These are phyloP conservation scores for human DNA, from an alignment of 2,113 vertebrate species.

Conservation along the genomic window DNA sequence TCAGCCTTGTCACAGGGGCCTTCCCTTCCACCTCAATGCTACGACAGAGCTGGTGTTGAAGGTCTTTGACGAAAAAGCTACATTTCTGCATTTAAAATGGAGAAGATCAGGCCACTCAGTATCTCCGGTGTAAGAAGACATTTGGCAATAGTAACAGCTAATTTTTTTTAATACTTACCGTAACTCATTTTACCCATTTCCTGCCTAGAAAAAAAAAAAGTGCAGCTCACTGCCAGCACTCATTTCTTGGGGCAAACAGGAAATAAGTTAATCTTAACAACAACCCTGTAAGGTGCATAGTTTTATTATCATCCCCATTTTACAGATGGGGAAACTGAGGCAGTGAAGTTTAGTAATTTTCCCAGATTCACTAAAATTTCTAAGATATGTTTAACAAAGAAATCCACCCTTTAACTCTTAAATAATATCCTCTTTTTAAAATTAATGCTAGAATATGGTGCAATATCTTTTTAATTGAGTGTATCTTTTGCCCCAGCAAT, in stretches of 20 bases:
- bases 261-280: background rate
- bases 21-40: rapidly evolving
- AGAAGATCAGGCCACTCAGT: background rate
- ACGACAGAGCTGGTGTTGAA: rapidly evolving
- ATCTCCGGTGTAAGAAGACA: background rate
- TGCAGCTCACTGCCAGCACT: no score
- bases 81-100: background rate
- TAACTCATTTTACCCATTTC: no score
- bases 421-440: background rate
- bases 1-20: background rate
- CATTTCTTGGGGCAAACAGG: no score
- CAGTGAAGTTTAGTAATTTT: background rate
- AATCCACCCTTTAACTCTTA: background rate
- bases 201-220: no score
- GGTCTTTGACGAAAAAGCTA: background rate
- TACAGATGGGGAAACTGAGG: background rate
- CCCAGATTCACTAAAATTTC: background rate
- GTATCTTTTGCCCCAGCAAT: background rate
- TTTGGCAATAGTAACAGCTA: background rate
- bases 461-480: background rate
- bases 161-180: background rate
- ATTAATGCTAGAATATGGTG: background rate
- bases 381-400: background rate
- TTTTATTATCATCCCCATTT: background rate
- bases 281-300: background rate